Evolutionary conservation across 1,140 invertebrate species (phyloP).

Genomic region (Grapholita molesta): DNA sequence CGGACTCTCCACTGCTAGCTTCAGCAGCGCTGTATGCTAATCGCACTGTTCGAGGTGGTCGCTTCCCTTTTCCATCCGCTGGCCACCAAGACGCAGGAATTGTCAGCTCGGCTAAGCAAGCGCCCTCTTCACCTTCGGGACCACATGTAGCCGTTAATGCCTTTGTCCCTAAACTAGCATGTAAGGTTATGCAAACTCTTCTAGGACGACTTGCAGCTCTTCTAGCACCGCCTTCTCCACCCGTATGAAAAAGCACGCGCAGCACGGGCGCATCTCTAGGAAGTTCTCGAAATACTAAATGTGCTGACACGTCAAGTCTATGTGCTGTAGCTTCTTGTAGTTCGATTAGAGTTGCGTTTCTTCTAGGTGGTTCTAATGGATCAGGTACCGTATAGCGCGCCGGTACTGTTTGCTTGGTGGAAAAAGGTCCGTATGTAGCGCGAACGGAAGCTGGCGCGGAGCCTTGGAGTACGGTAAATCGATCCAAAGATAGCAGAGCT

Average conservation of each 20-base stretch:
- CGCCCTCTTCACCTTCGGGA: constrained; percentile 92
- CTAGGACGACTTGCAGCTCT: constrained; percentile 75
- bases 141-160: constrained; percentile 89
- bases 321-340: constrained; percentile 84
- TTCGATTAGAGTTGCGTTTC: constrained; percentile 75
- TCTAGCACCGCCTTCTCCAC: constrained; percentile 84
- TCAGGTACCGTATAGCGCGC: constrained; percentile 92
- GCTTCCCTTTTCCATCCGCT: constrained; percentile 79
- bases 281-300: constrained; percentile 90
- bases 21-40: constrained; percentile 91
- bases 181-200: constrained; percentile 86
- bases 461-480: constrained; percentile 93
- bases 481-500: constrained; percentile 85
- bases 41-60: constrained; percentile 83
- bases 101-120: constrained; percentile 88
- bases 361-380: constrained; percentile 79
- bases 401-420: constrained; percentile 95
- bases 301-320: constrained; percentile 92
- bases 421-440: constrained; percentile 94
- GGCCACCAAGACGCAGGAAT: constrained; percentile 95
- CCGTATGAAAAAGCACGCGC: constrained; percentile 93
- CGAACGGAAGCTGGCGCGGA: constrained; percentile 91
- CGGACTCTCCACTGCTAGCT: constrained; percentile 82
- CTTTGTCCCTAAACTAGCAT: constrained; percentile 81
- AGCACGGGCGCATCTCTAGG: constrained; percentile 91